phyloP scores from a whole-genome alignment of 1,140 invertebrate species.

The Ditylenchus dipsaci region DNA sequence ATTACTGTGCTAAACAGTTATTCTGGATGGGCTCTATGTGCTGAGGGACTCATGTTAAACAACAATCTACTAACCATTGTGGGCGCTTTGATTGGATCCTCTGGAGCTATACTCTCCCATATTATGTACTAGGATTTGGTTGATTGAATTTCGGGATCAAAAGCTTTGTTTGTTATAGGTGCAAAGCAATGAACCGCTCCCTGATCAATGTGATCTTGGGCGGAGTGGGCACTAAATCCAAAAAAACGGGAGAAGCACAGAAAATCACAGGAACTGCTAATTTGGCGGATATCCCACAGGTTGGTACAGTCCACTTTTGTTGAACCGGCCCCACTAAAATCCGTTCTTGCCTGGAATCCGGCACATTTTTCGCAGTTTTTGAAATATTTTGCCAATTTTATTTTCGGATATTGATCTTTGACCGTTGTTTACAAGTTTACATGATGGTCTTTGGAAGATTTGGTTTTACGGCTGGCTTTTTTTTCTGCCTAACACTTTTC shows the following conservation, averaged over 20 bases:
- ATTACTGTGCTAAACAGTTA: conserved; percentile 83
- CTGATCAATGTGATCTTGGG: conserved; percentile 82
- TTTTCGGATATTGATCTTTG: too few species aligned
- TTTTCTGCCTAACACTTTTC: too few species aligned
- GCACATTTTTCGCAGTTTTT: conserved; percentile 8
- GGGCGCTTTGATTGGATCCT: conserved; percentile 81
- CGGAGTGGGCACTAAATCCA: conserved; percentile 74
- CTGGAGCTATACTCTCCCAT: conserved; percentile 83
- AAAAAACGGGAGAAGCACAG: conserved; percentile 68
- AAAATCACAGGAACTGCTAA: conserved; percentile 76
- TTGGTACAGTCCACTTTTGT: conserved; percentile 6
- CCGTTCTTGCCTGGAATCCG: neutral
- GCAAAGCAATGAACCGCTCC: conserved; percentile 81
- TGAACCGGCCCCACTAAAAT: too few species aligned
- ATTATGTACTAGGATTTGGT: conserved; percentile 77
- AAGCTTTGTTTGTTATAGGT: neutral
- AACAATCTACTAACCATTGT: conserved; percentile 87
- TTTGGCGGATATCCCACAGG: conserved; percentile 70
- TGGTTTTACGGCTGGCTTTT: too few species aligned
- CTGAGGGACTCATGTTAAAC: conserved; percentile 87
- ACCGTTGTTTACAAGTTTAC: too few species aligned
- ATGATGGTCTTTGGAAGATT: too few species aligned
- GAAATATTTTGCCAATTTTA: conserved; percentile 16
- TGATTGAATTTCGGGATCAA: neutral
- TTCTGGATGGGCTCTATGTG: conserved; percentile 76